Conservation (phyloP, 1,140 invertebrate species). For the Thaumatotibia leucotreta region DNA sequence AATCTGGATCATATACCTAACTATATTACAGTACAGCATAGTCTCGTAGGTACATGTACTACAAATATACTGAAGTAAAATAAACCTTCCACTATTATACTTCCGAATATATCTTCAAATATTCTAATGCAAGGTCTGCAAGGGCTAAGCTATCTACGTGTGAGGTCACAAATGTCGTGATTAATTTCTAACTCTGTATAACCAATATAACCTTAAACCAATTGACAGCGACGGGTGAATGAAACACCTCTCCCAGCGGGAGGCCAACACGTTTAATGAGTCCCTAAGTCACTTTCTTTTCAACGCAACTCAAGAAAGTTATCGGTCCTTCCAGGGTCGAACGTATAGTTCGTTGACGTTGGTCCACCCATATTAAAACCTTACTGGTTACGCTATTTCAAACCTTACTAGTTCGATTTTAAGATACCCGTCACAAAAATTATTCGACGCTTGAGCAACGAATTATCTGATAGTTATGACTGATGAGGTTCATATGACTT, state of each 20-base stretch:
- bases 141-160: neutral
- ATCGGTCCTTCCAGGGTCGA: constrained; percentile 5
- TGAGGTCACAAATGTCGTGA: neutral
- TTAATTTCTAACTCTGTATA: neutral
- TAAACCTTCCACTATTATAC: no score
- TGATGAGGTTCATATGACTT: neutral
- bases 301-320: constrained; percentile 1
- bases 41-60: no score
- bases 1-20: no score
- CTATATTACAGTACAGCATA: no score
- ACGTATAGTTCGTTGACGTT: constrained; percentile 6
- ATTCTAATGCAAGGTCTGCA: no score
- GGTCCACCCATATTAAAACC: neutral
- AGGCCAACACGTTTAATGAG: neutral
- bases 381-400: neutral
- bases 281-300: constrained; percentile 10
- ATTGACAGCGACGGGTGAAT: neutral
- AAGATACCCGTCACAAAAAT: neutral
- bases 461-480: neutral
- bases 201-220: neutral
- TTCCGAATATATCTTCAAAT: no score
- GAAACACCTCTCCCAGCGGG: constrained; percentile 8
- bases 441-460: neutral
- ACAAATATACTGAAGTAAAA: no score
- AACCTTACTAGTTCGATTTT: neutral